A percentile compares a stretch with the other conserved stretches of the same genome.
phyloP scores from a whole-genome alignment of 2,797 vertebrate genomes.

The Adelosebastes latens region DNA sequence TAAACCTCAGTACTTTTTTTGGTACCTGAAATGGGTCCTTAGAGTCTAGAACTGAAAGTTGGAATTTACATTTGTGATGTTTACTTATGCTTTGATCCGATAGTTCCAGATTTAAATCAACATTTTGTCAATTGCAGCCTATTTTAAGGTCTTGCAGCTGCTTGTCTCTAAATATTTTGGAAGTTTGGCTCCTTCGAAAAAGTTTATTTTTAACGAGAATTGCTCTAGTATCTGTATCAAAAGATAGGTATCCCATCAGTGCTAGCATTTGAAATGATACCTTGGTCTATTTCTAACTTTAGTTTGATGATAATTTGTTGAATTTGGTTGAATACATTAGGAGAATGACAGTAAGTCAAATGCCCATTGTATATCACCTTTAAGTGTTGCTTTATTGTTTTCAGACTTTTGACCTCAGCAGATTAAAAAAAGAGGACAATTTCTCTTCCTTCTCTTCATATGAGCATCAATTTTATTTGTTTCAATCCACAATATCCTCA shows the following conservation, averaged over 20 bases:
- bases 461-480: constrained; percentile 1
- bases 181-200: neutral
- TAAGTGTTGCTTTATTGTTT: neutral
- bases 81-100: neutral
- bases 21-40: neutral
- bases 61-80: neutral
- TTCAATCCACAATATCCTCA: neutral
- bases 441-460: neutral
- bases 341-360: neutral
- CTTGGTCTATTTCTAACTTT: neutral
- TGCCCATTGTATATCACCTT: neutral
- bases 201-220: neutral
- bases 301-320: neutral
- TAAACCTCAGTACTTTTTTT: neutral
- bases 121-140: neutral
- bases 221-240: neutral
- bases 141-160: neutral
- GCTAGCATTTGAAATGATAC: neutral
- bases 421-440: neutral
- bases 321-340: neutral
- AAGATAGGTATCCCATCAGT: neutral
- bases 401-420: neutral
- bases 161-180: neutral
- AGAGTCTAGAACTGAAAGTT: neutral
- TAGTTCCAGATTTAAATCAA: neutral